Base-by-base conservation (phyloP, 1,140 invertebrate species). In the Panagrolaimus sp. region DNA sequence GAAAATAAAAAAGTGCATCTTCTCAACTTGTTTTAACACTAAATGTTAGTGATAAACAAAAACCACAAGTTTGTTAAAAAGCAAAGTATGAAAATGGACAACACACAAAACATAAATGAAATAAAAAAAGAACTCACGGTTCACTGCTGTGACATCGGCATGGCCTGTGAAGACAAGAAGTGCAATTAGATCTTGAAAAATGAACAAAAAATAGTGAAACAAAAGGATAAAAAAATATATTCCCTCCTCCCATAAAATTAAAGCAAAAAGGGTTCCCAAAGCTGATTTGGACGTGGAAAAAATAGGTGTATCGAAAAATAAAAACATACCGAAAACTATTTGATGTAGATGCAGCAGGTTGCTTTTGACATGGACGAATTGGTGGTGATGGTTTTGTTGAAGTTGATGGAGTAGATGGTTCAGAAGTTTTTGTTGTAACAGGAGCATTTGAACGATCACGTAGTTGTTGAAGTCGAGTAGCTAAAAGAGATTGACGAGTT, bases 361-460 rank as follows among this genome's bases (percentile, higher is more conserved):
- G 14, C 46, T 20, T 11, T 44, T 68, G 66, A 20, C 67, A 69
- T 67, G 45, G 67, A 31, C 23, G 57, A 69, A 48, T 42, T 11
- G 51, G 27, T 13, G 20, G 67, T 0, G 57, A 14, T 0, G 63
- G n/a, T 45, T 45, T 11, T 11, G 65, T 65, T 1, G 65, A 38
- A 8, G 46, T 44, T 1, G 27, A 11, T n/a, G 20, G 27, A 13
- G 20, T 38, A 9, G 43, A 13, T 7, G 65, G n/a, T 66, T 23
- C 38, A 31, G 67, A n/a, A 8, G 16, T 48, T 45, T 70, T 25
- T 44, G 62, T 16, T 23, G 70, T 46, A 46, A 61, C 46, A 3
- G 46, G 46, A 25, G 65, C 43, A 13, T 23, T 38, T 7, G 20
- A 27, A 23, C 20, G 16, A 23, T 57, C 27, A 38, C 31, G 31